Conservation (phyloP, 2,113 vertebrate genomes). For the Bombycilla garrulus region DNA sequence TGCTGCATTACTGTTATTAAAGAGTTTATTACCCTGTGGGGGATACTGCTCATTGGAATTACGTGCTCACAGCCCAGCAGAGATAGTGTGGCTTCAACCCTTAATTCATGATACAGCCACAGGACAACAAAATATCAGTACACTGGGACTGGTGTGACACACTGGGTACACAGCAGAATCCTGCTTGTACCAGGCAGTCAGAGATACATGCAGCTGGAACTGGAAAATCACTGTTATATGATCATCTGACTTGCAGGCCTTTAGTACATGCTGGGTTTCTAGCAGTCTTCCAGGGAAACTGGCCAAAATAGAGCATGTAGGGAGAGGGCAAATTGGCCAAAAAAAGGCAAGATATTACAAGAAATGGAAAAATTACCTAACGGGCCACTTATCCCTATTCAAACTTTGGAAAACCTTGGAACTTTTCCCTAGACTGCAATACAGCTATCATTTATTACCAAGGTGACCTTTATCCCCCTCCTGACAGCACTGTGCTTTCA, state of each 20-base stretch:
- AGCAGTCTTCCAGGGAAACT: not conserved
- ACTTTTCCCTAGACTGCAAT: not conserved
- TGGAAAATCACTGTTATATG: not conserved
- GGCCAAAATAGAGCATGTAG: not conserved
- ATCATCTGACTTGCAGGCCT: not conserved
- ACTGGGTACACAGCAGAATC: not conserved
- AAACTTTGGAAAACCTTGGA: not conserved
- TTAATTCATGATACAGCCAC: not conserved
- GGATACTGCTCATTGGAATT: slow-evolving; percentile 61
- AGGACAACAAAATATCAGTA: not conserved
- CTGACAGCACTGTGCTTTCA: not conserved
- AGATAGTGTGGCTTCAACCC: slow-evolving; percentile 20
- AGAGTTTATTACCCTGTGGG: slow-evolving; percentile 75
- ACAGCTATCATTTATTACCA: not conserved
- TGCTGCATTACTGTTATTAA: slow-evolving; percentile 75
- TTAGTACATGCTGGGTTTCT: not conserved
- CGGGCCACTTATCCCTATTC: not conserved
- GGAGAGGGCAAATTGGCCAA: not conserved
- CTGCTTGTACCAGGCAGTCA: not conserved
- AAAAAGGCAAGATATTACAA: not conserved
- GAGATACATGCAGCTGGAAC: not conserved
- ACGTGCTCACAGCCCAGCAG: slow-evolving; percentile 50
- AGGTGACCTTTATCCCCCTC: not conserved
- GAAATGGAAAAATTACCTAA: slow-evolving; percentile 33
- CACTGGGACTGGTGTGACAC: not conserved